Evolutionary conservation across 1,140 invertebrate genomes (phyloP), one percentile per base, ranked within the genome.

Genomic region (Himalopsyche phryganea): DNA sequence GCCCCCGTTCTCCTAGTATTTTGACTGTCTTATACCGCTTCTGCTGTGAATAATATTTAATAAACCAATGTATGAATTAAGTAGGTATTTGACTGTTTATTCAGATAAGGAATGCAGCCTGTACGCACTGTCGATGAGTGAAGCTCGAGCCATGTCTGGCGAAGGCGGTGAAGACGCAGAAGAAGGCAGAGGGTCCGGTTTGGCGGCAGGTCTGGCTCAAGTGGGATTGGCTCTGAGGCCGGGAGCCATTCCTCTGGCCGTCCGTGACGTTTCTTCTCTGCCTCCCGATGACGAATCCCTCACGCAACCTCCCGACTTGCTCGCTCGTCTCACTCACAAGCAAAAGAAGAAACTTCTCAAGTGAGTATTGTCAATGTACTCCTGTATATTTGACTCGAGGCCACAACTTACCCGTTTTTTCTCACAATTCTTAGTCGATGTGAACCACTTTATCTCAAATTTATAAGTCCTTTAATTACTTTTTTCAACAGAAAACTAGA

Each of bases 101-200:
- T n/a, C n/a, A 87, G 88, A 94, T 68, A 91, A 90, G 73, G 95
- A 96, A 76, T 98, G 96, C 78, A 91, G 91, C 28, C 82, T 98
- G 73, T 98, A 94, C 66, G 91, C 90, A 69, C 82, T 93, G 66
- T 88, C 89, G 2, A 87, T 89, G 80, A 82, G 80, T 67, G 81
- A 83, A 66, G 81, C 81, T 0, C 77, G 80, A 42, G 80, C 81
- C 45, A 63, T 81, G 14, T 76, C 83, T 64, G 63, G 77, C 63
- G 60, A 71, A 65, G 68, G 81, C 52, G 79, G 80, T 70, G 81
- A 82, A 70, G 76, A 85, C 73, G 71, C 79, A 17, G 76, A 80
- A 60, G 78, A 80, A 65, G 75, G 77, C 20, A 75, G 78, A 64
- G 73, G 81, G 51, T 82, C 89, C 36, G 86, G 86, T 18, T 71